Percentiles rank a stretch among this genome's conserved stretches.
Conservation (phyloP, 1,140 invertebrate species). For the Sweltsa coloradensis region DNA sequence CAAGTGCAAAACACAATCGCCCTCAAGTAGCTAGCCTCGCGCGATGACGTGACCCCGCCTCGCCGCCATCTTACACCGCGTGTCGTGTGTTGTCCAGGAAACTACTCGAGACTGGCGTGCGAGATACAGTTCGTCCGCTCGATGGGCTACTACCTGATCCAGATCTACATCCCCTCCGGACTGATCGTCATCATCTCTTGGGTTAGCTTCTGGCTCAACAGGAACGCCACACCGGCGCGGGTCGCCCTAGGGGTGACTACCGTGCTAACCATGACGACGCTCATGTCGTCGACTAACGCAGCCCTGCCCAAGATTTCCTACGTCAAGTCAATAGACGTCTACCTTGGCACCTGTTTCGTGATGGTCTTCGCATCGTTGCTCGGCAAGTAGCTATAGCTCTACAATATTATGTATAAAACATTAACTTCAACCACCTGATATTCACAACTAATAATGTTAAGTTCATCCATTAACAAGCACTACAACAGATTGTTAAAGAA, state of each 20-base stretch:
- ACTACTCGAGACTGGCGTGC: conserved; percentile 93
- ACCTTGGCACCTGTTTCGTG: conserved; percentile 95
- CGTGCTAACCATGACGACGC: conserved; percentile 96
- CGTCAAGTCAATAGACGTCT: conserved; percentile 97
- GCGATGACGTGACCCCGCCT: no score
- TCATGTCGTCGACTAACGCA: conserved; percentile 97
- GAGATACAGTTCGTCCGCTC: conserved; percentile 96
- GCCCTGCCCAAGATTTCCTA: conserved; percentile 97
- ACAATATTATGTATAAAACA: no score
- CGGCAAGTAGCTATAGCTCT: conserved; percentile 67
- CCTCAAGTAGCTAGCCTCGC: no score
- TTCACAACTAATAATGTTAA: no score
- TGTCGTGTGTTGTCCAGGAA: conserved; percentile 79
- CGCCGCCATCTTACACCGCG: no score
- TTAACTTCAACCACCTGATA: no score
- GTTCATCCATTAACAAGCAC: no score
- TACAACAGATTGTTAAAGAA: no score
- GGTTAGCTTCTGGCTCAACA: conserved; percentile 88
- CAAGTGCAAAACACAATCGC: no score
- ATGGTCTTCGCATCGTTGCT: conserved; percentile 92
- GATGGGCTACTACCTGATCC: conserved; percentile 98
- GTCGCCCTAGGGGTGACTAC: conserved; percentile 94
- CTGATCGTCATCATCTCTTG: conserved; percentile 98
- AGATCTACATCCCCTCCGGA: conserved; percentile 97
- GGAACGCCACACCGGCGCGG: conserved; percentile 91